Base-by-base conservation (phyloP, 2,113 vertebrate genomes). In the Leptobrachium leishanense region DNA sequence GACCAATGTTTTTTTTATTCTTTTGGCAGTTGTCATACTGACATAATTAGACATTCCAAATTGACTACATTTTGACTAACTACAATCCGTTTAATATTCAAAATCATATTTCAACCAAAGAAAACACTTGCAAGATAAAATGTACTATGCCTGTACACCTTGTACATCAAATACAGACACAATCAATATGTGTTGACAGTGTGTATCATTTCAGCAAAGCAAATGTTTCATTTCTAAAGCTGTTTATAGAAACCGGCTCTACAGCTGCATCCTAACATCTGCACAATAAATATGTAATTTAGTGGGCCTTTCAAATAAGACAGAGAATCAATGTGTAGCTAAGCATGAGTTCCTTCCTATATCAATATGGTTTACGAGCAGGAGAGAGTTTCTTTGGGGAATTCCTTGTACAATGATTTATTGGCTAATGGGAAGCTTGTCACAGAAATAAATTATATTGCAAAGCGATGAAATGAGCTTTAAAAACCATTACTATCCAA, bases 261-360 rank as follows among this genome's bases (percentile, higher is more conserved):
- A 31, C 46, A 68, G 50, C 50, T 13, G 65, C 75, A 57, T 44
- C 68, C 75, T 76, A 12, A 15, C 59, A 62, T 62, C 59, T 62
- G 59, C 11, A 43, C 66, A 69, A 46, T 15, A 72, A 80, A 71
- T 57, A 44, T 65, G 54, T 74, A 68, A 80, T 80, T 74, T 80
- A 80, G 63, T 67, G 53, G 31, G 20, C 63, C 71, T 74, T 80
- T 80, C 63, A 80, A 68, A 67, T 8, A 44, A 57, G 77, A 80
- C 77, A 80, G 63, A 74, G 62, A 80, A 80, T 80, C 77, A 74
- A 80, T 80, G 53, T 46, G 53, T 74, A 8, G 44, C 43, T 74
- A 80, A 74, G 63, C 65, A 68, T 80, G 55, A 42, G 6, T 39
- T 55, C 50, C 40, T 43, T 46, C 50, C 50, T 65, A 67, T 12